These are phyloP conservation scores for Glaucidium brasilianum DNA, from an alignment of 2,113 vertebrate species.

Conservation along the genomic window DNA sequence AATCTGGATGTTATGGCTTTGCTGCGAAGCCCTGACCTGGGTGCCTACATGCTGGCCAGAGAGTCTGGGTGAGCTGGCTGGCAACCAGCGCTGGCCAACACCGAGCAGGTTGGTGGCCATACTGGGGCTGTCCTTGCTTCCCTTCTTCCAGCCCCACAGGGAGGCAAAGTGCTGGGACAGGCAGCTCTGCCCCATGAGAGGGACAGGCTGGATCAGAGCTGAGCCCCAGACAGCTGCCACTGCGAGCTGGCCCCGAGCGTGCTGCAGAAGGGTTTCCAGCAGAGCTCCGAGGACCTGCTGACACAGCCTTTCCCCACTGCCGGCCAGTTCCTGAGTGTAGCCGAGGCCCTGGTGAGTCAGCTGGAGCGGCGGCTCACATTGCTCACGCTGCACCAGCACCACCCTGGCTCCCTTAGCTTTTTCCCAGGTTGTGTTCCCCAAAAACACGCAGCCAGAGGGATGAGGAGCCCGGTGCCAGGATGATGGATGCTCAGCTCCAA, in stretches of 20 bases:
- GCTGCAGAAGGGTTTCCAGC: neutral
- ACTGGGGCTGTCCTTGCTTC: accelerated
- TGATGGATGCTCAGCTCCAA: neutral
- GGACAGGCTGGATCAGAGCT: neutral
- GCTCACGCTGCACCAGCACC: neutral
- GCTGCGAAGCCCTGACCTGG: neutral
- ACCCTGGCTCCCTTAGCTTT: neutral
- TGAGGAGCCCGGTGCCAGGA: neutral
- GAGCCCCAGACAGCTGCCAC: neutral
- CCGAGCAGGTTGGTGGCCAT: accelerated
- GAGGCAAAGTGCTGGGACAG: neutral
- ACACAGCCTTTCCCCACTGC: neutral
- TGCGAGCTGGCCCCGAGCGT: accelerated
- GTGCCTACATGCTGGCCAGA: neutral
- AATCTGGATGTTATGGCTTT: neutral
- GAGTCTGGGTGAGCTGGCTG: neutral
- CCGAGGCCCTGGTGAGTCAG: neutral
- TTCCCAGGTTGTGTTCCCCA: neutral
- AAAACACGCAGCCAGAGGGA: neutral
- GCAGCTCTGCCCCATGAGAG: neutral
- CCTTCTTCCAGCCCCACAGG: accelerated
- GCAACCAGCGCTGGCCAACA: neutral
- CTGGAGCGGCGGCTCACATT: neutral
- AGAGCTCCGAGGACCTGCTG: neutral
- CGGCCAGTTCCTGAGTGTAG: accelerated